phyloP scores from a whole-genome alignment of 2,888 invertebrate species.

The Lumbricus terrestris region DNA sequence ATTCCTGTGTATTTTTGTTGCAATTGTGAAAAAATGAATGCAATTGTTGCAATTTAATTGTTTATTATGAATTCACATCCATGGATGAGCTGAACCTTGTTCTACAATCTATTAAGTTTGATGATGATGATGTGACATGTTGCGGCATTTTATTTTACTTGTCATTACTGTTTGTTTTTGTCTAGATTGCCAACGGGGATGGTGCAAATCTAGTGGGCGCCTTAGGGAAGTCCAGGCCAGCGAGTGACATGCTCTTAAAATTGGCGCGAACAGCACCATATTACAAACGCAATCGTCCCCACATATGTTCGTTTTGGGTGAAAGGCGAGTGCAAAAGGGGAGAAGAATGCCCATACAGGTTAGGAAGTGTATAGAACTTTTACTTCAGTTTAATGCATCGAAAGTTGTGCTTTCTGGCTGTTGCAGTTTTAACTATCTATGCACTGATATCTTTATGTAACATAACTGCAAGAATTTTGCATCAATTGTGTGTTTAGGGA shows the following conservation, averaged over 20 bases:
- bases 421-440: no score
- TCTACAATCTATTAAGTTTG: no score
- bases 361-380: not conserved
- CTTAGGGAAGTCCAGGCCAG: conserved; percentile 69
- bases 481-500: no score
- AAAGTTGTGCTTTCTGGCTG: no score
- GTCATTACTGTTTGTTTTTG: not conserved
- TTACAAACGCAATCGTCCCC: conserved; percentile 89
- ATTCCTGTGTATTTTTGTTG: no score
- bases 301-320: conserved; percentile 97
- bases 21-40: no score
- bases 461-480: no score
- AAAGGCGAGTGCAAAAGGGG: conserved; percentile 94
- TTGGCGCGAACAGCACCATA: conserved; percentile 89
- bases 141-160: not conserved
- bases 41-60: no score
- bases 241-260: conserved; percentile 78
- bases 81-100: no score
- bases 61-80: no score
- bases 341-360: conserved; percentile 88
- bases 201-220: conserved; percentile 61
- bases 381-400: no score
- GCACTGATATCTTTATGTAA: no score
- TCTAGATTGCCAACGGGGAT: conserved; percentile 59
- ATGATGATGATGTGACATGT: not conserved